Percentiles rank a stretch among this genome's conserved stretches.
Evolutionary conservation across 2,797 vertebrate genomes (phyloP).

Genomic region (Dermochelys coriacea): DNA sequence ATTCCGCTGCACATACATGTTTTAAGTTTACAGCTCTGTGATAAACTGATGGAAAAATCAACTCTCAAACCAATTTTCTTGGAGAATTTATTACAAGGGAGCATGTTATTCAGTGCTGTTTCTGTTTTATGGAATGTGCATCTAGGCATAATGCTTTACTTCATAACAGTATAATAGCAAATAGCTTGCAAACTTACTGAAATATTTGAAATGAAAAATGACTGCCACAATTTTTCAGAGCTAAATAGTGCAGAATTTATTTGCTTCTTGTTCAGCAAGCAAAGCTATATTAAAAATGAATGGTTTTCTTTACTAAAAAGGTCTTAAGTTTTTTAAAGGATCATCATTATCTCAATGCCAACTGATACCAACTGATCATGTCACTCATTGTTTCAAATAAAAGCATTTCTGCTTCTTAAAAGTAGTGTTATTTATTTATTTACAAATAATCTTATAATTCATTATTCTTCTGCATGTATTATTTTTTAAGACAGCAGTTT

Average conservation of each 20-base stretch:
- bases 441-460: constrained; percentile 25
- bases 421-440: constrained; percentile 10
- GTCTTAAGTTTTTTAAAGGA: constrained; percentile 29
- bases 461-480: not conserved
- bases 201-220: constrained; percentile 54
- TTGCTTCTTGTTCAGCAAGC: constrained; percentile 33
- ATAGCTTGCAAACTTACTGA: constrained; percentile 33
- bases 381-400: not conserved
- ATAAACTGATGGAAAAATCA: constrained; percentile 45
- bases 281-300: not conserved
- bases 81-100: constrained; percentile 26
- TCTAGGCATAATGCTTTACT: constrained; percentile 44
- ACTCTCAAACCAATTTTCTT: constrained; percentile 27
- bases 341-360: constrained; percentile 14
- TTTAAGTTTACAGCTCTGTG: constrained; percentile 42
- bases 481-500: constrained; percentile 9
- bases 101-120: not conserved
- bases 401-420: constrained; percentile 9
- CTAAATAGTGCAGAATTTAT: constrained; percentile 21
- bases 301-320: constrained; percentile 43
- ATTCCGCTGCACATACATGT: not conserved
- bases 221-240: constrained; percentile 31
- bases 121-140: constrained; percentile 39
- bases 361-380: not conserved
- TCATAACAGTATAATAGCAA: constrained; percentile 28